Percentiles rank a stretch among this genome's conserved stretches.
Evolutionary conservation across 2,888 invertebrate species (phyloP).

Genomic region (Terebella lapidaria): DNA sequence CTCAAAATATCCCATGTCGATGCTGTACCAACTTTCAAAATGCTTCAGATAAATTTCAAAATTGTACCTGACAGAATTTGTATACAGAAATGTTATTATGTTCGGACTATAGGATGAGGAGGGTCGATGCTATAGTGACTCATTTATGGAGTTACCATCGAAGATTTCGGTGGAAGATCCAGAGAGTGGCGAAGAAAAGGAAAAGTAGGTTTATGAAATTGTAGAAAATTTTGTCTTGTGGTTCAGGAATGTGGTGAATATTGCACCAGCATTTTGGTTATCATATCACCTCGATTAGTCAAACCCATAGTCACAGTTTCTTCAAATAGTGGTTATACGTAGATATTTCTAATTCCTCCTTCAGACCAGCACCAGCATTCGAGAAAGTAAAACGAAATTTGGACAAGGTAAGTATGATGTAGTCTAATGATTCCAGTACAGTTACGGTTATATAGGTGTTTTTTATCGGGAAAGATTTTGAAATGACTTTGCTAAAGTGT

Average conservation of each 20-base stretch:
- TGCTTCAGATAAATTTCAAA: too few relatives aligned
- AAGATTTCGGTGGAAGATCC: constrained; percentile 58
- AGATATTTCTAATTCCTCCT: too few relatives aligned
- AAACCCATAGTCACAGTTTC: too few relatives aligned
- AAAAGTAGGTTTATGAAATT: constrained; percentile 3
- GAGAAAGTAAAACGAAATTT: constrained; percentile 89
- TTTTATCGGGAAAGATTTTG: neutral
- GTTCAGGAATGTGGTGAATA: too few relatives aligned
- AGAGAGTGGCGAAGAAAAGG: constrained; percentile 8
- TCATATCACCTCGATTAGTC: too few relatives aligned
- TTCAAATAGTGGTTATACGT: too few relatives aligned
- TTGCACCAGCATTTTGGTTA: too few relatives aligned
- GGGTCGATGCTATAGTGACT: constrained; percentile 92
- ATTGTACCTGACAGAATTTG: neutral
- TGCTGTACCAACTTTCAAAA: too few relatives aligned
- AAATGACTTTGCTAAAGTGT: too few relatives aligned
- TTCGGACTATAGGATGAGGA: constrained; percentile 74
- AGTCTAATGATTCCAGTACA: neutral
- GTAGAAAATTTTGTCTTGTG: too few relatives aligned
- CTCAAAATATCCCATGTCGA: too few relatives aligned
- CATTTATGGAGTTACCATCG: constrained; percentile 86
- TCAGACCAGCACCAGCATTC: constrained; percentile 68
- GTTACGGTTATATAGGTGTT: constrained; percentile 20
- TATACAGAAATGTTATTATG: neutral
- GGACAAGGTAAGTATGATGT: constrained; percentile 58